A percentile compares a stretch with the other conserved stretches of the same genome.
Conservation (phyloP, 2,888 invertebrate genomes). For the Rugalucina vietnamica region DNA sequence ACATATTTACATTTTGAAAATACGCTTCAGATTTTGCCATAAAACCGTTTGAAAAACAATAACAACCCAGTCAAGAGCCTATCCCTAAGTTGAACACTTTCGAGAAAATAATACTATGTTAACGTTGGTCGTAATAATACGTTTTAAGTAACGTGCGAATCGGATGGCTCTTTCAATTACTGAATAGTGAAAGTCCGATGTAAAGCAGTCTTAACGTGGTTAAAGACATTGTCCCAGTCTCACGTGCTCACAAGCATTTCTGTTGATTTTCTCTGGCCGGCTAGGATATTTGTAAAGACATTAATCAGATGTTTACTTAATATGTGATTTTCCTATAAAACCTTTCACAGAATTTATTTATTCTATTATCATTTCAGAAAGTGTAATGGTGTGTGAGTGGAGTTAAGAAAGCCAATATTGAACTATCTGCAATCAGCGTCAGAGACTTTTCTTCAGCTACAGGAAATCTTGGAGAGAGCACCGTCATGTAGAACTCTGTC, state of each 20-base stretch:
- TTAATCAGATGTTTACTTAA: not conserved
- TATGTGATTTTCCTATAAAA: conserved; percentile 13
- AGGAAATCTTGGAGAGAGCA: not conserved
- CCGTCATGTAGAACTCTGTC: no score
- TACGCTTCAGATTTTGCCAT: not conserved
- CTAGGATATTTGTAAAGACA: not conserved
- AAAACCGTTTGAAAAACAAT: not conserved
- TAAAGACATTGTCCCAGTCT: not conserved
- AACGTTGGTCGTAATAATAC: not conserved
- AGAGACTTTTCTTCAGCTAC: not conserved
- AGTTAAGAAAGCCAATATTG: not conserved
- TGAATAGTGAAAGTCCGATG: not conserved
- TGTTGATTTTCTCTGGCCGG: not conserved
- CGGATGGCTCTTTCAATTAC: not conserved
- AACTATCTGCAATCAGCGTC: not conserved
- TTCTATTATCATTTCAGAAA: conserved; percentile 5
- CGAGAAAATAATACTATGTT: not conserved
- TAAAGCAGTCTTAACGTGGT: not conserved
- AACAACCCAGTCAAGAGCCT: not conserved
- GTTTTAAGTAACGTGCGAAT: not conserved
- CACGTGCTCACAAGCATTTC: not conserved
- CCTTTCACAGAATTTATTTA: conserved; percentile 1
- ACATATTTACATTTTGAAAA: not conserved
- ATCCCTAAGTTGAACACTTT: not conserved
- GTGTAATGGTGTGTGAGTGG: not conserved